Evolutionary conservation across 2,797 vertebrate genomes (phyloP).

Genomic region (Dermochelys coriacea): DNA sequence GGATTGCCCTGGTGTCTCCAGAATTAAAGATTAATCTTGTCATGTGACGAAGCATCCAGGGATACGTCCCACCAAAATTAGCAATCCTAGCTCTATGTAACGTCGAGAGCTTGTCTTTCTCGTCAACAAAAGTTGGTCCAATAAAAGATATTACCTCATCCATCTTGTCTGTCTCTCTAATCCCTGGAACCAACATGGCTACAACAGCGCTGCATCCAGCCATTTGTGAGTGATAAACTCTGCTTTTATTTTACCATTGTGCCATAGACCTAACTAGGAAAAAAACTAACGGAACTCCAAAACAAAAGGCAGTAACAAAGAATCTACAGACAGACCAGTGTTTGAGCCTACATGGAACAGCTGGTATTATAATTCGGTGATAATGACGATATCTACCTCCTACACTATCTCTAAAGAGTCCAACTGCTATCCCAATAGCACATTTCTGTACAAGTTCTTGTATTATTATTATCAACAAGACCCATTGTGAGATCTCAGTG

Average conservation of each 20-base stretch:
- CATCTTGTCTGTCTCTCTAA: neutral
- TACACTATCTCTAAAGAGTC: neutral
- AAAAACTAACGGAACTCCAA: neutral
- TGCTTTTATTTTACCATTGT: neutral
- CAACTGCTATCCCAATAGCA: neutral
- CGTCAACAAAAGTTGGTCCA: neutral
- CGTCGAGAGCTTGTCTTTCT: neutral
- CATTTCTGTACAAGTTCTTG: neutral
- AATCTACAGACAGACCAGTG: neutral
- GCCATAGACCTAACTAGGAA: neutral
- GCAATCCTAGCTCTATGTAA: neutral
- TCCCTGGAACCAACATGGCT: neutral
- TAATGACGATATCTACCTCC: neutral
- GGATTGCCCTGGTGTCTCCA: neutral
- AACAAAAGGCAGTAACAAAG: conserved; percentile 2
- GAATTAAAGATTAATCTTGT: neutral
- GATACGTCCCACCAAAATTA: neutral
- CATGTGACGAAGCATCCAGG: neutral
- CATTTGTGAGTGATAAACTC: neutral
- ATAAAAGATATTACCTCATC: neutral
- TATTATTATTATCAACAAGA: neutral
- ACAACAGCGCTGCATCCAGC: neutral
- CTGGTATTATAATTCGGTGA: conserved; percentile 14
- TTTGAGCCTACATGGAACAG: neutral
- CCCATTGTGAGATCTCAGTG: neutral